Evolutionary conservation across 1,140 invertebrate species (phyloP), one percentile per base, ranked within the genome.

Genomic region (Oryctes rhinoceros): DNA sequence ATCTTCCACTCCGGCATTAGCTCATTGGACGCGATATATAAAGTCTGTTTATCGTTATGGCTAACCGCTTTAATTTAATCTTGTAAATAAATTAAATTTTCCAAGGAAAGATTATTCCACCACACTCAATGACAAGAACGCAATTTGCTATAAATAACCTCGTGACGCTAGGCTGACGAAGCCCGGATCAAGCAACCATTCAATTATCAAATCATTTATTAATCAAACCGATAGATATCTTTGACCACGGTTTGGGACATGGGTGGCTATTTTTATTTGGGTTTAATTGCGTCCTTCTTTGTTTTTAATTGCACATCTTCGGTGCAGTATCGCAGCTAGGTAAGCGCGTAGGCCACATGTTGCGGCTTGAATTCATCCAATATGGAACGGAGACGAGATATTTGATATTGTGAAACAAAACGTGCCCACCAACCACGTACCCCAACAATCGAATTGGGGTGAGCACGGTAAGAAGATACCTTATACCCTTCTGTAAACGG

Each of bases 361-460:
- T 71, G 20, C 65, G 53, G 53, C 13, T 59, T 59, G 15, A 59
- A 59, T 59, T 59, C 53, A 59, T 59, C 53, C 13, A 24, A 35
- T 71, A 35, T 24, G 20, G 13, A 37, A 11, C 65, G 20, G 35
- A 71, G 24, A 35, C 65, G 20, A 35, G 65, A 71, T 35, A 71
- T 71, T 71, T 30, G 65, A 71, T 71, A 71, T 15, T 15, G 11
- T 35, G 65, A 71, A 71, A 71, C 65, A 37, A 37, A 71, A 71
- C n/a, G 53, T 24, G 13, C 24, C 65, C 24, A 35, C 11, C 20
- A 71, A 11, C 35, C 9, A 35, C 24, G 20, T 24, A 71, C 35
- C 65, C 65, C 24, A 24, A 71, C 65, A 24, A 71, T 71, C 65
- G n/a, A 71, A 71, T 71, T 59, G 53, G 53, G 53, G 53, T 59